These are phyloP conservation scores for Todiramphus chloris DNA, from an alignment of 2,113 vertebrate species.

Conservation along the genomic window DNA sequence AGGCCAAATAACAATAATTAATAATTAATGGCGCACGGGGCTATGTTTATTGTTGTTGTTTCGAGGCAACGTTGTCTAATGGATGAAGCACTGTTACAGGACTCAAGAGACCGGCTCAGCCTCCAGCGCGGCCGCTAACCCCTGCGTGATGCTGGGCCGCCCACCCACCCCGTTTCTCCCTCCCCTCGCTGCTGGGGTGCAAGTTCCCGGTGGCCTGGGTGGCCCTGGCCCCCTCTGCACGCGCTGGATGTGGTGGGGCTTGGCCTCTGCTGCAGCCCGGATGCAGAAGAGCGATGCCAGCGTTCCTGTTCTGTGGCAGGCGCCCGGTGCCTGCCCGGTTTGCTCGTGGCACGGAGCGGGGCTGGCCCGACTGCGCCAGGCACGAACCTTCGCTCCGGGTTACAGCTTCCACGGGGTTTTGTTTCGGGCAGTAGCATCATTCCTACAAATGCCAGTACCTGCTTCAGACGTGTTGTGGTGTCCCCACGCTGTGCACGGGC, in stretches of 20 bases:
- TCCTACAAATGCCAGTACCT: background rate
- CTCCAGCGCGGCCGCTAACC: background rate
- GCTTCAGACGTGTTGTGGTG: background rate
- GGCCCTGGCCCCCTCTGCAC: background rate
- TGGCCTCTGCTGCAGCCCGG: background rate
- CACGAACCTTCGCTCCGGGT: background rate
- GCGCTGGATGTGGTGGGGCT: background rate
- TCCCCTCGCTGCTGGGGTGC: background rate
- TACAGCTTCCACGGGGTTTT: background rate
- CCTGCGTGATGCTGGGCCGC: background rate
- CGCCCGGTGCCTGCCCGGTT: background rate
- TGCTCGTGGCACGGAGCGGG: background rate
- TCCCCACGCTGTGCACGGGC: background rate
- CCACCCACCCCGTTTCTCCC: rapidly evolving
- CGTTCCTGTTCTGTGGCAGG: rapidly evolving
- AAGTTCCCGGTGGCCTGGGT: rapidly evolving
- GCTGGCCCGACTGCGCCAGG: background rate
- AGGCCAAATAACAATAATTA: conserved; percentile 50
- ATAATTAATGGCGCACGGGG: conserved; percentile 46
- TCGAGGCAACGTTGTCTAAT: background rate
- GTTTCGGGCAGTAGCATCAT: background rate
- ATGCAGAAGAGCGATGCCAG: background rate
- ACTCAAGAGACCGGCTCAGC: background rate
- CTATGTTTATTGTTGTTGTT: conserved; percentile 42
- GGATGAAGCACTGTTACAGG: conserved; percentile 22